These are phyloP conservation scores for Acrobasis consociella DNA, from an alignment of 2,888 invertebrate genomes.

Conservation along the genomic window DNA sequence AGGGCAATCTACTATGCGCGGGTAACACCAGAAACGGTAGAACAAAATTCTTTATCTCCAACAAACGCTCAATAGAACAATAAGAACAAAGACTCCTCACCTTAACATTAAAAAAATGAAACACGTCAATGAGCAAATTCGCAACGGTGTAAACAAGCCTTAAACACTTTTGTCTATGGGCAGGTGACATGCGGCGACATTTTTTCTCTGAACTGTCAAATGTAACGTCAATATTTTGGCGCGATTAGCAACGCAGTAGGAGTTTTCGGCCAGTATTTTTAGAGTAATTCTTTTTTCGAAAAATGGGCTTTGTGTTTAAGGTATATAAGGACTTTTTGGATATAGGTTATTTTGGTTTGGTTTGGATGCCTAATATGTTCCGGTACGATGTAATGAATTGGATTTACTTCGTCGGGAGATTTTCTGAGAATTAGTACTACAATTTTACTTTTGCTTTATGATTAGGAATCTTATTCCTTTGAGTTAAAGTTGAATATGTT, in stretches of 20 bases:
- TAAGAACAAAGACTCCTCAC: conserved; percentile 30
- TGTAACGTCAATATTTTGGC: conserved; percentile 72
- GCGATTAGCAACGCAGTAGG: conserved; percentile 76
- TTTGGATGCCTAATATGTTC: conserved; percentile 59
- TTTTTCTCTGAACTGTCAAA: conserved; percentile 59
- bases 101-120: conserved; percentile 23
- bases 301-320: conserved; percentile 11
- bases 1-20: conserved; percentile 6
- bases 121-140: conserved; percentile 49
- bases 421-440: conserved; percentile 51
- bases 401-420: conserved; percentile 54
- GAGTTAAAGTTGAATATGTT: conserved; percentile 29
- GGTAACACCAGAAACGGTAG: conserved; percentile 31
- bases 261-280: conserved; percentile 28
- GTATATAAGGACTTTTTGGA: conserved; percentile 34
- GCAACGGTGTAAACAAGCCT: conserved; percentile 54
- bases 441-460: conserved; percentile 34
- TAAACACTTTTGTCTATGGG: conserved; percentile 38
- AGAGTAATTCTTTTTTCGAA: conserved; percentile 11
- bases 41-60: conserved; percentile 28
- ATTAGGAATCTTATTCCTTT: conserved; percentile 11
- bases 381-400: conserved; percentile 63
- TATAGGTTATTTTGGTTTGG: no score
- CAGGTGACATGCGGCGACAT: conserved; percentile 59
- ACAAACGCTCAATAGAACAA: conserved; percentile 28